phyloP scores from a whole-genome alignment of 2,888 invertebrate genomes.

The Spodoptera littoralis region DNA sequence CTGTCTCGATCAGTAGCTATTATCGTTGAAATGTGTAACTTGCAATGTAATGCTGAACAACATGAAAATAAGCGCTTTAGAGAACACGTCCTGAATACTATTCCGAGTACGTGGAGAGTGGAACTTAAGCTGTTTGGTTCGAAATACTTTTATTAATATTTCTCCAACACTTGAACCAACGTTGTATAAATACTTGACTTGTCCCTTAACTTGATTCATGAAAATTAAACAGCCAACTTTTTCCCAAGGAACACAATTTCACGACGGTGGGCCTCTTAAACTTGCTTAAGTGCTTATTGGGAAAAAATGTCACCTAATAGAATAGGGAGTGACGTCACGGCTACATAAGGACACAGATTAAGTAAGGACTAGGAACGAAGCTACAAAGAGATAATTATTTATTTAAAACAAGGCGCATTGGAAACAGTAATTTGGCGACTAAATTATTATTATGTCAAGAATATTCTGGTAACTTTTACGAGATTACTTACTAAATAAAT shows the following conservation, averaged over 20 bases:
- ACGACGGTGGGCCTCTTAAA: constrained; percentile 43
- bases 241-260: constrained; percentile 37
- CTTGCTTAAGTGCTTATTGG: constrained; percentile 68
- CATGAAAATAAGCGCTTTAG: constrained; percentile 22
- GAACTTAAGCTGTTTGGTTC: too few relatives aligned
- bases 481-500: too few relatives aligned
- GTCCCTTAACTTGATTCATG: constrained; percentile 18
- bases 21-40: constrained; percentile 22
- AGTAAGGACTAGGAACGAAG: not conserved
- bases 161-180: too few relatives aligned
- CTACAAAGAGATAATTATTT: not conserved
- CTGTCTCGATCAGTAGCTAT: constrained; percentile 23
- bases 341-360: constrained; percentile 43
- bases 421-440: too few relatives aligned
- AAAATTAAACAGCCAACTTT: constrained; percentile 31
- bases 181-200: too few relatives aligned
- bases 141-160: too few relatives aligned
- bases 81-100: constrained; percentile 38
- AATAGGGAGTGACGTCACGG: constrained; percentile 58
- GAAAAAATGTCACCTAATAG: constrained; percentile 64
- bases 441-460: too few relatives aligned
- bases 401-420: too few relatives aligned
- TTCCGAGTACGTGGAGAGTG: constrained; percentile 1
- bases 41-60: constrained; percentile 28
- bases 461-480: too few relatives aligned